Conservation (phyloP, 2,888 invertebrate species). For the Oscheius sp. region DNA sequence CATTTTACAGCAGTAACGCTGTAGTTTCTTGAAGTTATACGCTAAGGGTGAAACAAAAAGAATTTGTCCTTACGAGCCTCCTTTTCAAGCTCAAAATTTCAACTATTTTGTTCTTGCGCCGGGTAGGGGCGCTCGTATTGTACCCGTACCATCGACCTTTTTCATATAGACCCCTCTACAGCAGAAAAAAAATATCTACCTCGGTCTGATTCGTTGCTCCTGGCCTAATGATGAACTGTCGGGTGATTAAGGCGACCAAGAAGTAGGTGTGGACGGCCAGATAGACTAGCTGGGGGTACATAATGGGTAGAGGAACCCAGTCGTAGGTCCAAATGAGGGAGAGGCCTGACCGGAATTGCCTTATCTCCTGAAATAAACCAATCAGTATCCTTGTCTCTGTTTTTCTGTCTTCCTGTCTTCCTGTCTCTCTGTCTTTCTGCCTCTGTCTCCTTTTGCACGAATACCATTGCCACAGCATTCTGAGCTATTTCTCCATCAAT, state of each 20-base stretch:
- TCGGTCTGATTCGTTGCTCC: constrained; percentile 49
- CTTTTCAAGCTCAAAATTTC: too few species aligned
- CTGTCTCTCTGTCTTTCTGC: not conserved
- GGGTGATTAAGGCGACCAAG: constrained; percentile 60
- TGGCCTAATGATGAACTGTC: constrained; percentile 54
- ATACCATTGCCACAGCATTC: constrained; percentile 51
- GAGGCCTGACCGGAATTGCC: constrained; percentile 49
- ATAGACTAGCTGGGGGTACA: constrained; percentile 68
- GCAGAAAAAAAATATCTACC: constrained; percentile 19
- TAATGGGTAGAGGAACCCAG: constrained; percentile 64
- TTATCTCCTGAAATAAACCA: constrained; percentile 44
- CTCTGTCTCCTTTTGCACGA: not conserved
- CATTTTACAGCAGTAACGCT: too few species aligned
- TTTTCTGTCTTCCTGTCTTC: not conserved
- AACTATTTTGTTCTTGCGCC: too few species aligned
- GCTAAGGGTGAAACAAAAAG: too few species aligned
- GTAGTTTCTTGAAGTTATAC: too few species aligned
- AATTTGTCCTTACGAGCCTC: too few species aligned
- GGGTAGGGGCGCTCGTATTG: too few species aligned
- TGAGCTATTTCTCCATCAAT: constrained; percentile 46
- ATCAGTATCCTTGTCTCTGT: too few species aligned
- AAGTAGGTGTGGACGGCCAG: constrained; percentile 67
- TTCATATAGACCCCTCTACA: too few species aligned
- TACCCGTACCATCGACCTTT: too few species aligned
- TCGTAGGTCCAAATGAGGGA: constrained; percentile 56